Conservation (phyloP, 2,113 vertebrate species). For the Mastomys coucha region DNA sequence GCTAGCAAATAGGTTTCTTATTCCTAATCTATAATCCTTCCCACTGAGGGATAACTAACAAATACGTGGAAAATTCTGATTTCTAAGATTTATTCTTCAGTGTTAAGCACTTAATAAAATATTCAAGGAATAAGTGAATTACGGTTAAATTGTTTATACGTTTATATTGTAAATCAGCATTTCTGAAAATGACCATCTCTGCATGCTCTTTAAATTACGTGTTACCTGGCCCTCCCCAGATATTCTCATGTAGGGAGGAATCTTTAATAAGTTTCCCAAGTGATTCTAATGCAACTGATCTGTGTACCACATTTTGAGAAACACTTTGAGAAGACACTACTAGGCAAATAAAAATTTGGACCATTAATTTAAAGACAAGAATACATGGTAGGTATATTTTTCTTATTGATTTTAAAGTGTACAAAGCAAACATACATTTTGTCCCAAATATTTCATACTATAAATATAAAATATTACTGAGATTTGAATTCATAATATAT, state of each 20-base stretch:
- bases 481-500: slow-evolving; percentile 29
- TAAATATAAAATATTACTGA: slow-evolving; percentile 33
- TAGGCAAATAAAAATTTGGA: slow-evolving; percentile 67
- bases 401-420: slow-evolving; percentile 58
- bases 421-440: slow-evolving; percentile 54
- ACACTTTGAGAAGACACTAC: slow-evolving; percentile 53
- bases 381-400: slow-evolving; percentile 61
- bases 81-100: slow-evolving; percentile 6
- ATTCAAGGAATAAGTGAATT: slow-evolving; percentile 21
- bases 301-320: slow-evolving; percentile 64
- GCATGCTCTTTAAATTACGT: slow-evolving; percentile 60
- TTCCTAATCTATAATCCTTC: slow-evolving; percentile 17
- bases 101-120: slow-evolving; percentile 6
- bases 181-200: slow-evolving; percentile 45
- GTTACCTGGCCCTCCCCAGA: slow-evolving; percentile 43
- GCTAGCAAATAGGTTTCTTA: background rate
- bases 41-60: background rate
- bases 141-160: slow-evolving; percentile 34
- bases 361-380: slow-evolving; percentile 65
- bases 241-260: slow-evolving; percentile 28
- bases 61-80: slow-evolving; percentile 49
- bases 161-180: slow-evolving; percentile 57
- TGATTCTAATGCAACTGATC: slow-evolving; percentile 59
- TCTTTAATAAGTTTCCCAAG: slow-evolving; percentile 59
- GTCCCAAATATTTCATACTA: slow-evolving; percentile 42